Evolutionary conservation across 2,888 invertebrate species (phyloP).

Genomic region (Thera britannica): DNA sequence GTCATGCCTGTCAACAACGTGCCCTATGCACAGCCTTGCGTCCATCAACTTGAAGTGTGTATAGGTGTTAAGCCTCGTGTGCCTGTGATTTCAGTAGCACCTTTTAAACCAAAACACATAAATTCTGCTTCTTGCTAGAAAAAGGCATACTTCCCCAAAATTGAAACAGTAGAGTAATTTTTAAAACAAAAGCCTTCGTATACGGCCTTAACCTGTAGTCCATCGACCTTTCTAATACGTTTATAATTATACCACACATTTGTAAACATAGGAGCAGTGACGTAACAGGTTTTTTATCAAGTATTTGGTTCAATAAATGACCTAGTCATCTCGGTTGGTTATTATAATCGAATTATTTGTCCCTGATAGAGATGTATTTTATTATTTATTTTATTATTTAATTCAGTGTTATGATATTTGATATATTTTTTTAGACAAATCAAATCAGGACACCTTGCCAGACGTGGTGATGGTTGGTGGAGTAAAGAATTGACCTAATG

Average conservation of each 20-base stretch:
- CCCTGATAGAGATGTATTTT: conserved; percentile 8
- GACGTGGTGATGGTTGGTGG: too few species aligned
- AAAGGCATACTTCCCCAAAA: background rate
- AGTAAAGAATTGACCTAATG: too few species aligned
- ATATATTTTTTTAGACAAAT: background rate
- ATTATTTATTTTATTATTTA: conserved; percentile 10
- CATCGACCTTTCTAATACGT: conserved; percentile 80
- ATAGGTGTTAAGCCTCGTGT: too few species aligned
- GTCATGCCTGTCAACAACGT: too few species aligned
- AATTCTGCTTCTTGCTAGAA: too few species aligned
- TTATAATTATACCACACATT: conserved; percentile 80
- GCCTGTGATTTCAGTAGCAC: too few species aligned
- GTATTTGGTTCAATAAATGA: conserved; percentile 38
- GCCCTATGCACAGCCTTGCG: too few species aligned
- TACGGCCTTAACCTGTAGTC: conserved; percentile 68
- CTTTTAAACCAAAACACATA: too few species aligned
- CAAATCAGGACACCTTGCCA: too few species aligned
- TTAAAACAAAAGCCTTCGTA: conserved; percentile 54
- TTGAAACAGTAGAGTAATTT: conserved; percentile 29
- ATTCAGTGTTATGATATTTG: background rate
- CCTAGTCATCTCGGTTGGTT: conserved; percentile 22
- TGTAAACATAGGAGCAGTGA: conserved; percentile 75
- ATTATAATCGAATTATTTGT: conserved; percentile 38
- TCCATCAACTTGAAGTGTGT: too few species aligned
- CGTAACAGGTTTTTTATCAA: conserved; percentile 58